These are phyloP conservation scores for Poecilus cupreus DNA, from an alignment of 2,888 invertebrate species.

Conservation along the genomic window DNA sequence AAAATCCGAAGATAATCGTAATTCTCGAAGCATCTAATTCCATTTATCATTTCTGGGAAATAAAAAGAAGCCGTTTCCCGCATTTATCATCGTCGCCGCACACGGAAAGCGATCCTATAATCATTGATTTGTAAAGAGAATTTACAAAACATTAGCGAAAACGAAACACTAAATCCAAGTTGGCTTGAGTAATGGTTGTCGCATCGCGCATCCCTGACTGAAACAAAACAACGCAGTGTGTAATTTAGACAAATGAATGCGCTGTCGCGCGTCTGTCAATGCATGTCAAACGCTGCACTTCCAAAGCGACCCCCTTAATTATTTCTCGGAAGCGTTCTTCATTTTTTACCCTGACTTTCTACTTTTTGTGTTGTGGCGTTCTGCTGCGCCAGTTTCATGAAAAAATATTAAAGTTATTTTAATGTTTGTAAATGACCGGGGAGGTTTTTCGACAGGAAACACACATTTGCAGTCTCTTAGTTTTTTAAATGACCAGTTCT, in stretches of 20 bases:
- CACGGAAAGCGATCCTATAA: constrained; percentile 1
- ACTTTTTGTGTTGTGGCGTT: constrained; percentile 34
- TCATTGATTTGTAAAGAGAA: constrained; percentile 51
- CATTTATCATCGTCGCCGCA: constrained; percentile 34
- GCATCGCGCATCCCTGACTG: constrained; percentile 14
- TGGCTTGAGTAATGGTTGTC: constrained; percentile 50
- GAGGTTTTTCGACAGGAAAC: constrained; percentile 15
- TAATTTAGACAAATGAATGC: constrained; percentile 58
- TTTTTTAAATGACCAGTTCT: not conserved
- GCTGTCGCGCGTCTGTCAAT: constrained; percentile 57
- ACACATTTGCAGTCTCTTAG: not conserved
- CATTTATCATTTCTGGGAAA: constrained; percentile 66
- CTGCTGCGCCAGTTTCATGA: constrained; percentile 40
- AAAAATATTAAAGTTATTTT: constrained; percentile 52
- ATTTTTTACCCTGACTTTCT: constrained; percentile 39
- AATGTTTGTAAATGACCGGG: constrained; percentile 29
- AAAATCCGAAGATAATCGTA: constrained; percentile 10
- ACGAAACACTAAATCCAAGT: constrained; percentile 17
- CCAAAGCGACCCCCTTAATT: constrained; percentile 44
- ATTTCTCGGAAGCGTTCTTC: constrained; percentile 54
- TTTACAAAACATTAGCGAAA: constrained; percentile 50
- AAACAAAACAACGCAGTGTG: constrained; percentile 58
- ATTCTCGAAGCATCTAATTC: constrained; percentile 63
- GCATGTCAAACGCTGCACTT: constrained; percentile 50
- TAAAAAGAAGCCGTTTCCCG: constrained; percentile 20